A percentile compares a stretch with the other conserved stretches of the same genome.
phyloP scores from a whole-genome alignment of 2,888 invertebrate genomes.

The Chouioia cunea region DNA sequence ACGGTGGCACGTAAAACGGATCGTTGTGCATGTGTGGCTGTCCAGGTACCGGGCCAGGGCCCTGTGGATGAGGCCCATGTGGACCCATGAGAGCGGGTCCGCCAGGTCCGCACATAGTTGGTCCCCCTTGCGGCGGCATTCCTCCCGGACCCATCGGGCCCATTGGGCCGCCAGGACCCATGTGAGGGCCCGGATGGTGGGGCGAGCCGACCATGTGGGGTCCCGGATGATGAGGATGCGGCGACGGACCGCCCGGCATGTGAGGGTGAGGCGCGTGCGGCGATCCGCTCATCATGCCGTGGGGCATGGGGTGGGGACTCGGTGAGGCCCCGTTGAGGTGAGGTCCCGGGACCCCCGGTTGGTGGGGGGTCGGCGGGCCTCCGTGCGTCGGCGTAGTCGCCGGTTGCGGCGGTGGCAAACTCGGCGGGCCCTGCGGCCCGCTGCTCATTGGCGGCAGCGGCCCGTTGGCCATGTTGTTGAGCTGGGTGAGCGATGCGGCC shows the following conservation, averaged over 20 bases:
- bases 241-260: constrained; percentile 64
- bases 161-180: constrained; percentile 60
- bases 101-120: constrained; percentile 63
- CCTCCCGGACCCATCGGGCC: constrained; percentile 58
- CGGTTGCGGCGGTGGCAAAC: constrained; percentile 64
- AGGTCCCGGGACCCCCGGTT: constrained; percentile 59
- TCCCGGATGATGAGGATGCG: constrained; percentile 64
- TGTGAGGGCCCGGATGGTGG: constrained; percentile 66
- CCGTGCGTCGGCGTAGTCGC: constrained; percentile 66
- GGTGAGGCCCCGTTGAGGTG: constrained; percentile 66
- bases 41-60: constrained; percentile 64
- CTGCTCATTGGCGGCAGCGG: constrained; percentile 64
- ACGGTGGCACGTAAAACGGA: constrained; percentile 74
- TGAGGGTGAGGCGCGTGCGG: constrained; percentile 64
- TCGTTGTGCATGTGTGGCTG: constrained; percentile 71
- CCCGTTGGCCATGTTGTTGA: constrained; percentile 67
- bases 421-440: constrained; percentile 61
- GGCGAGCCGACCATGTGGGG: constrained; percentile 67
- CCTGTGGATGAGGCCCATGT: constrained; percentile 57
- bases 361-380: constrained; percentile 64
- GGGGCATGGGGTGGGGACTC: constrained; percentile 65
- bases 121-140: constrained; percentile 65
- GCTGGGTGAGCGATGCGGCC: constrained; percentile 64
- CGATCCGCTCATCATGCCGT: constrained; percentile 65
- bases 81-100: constrained; percentile 65